Evolutionary conservation across 2,797 vertebrate species (phyloP), one percentile per base, ranked within the genome.

Genomic region (Sebastolobus alascanus): DNA sequence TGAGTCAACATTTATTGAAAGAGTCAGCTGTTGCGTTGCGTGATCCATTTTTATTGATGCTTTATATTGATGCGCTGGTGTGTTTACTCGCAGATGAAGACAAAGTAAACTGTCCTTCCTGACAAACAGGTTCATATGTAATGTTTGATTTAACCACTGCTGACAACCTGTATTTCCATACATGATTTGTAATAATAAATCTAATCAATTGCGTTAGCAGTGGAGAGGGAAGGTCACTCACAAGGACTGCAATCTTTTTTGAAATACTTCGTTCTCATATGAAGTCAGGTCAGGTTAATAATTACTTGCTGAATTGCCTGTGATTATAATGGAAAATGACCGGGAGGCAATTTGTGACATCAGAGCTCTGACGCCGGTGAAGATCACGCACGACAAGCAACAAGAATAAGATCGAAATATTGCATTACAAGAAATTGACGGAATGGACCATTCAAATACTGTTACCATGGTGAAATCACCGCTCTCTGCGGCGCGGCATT

Each of bases 381-480:
- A 77, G 86, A 82, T 78, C 33, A 40, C 20, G 9, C 61, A 84
- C 58, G 64, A 60, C 67, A 60, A 61, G 84, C 76, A 74, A 70
- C 67, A 70, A 79, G 68, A 83, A 46, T 76, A 71, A 91, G 85
- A 88, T 70, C 84, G 77, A 91, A 81, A 88, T 70, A 76, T 67
- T 83, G 74, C 50, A 77, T 76, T 61, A 68, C 75, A 65, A 87
- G 61, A 86, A 87, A 85, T 79, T 82, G 80, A 82, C 85, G 67
- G 69, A 88, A 82, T 52, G 43, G 77, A 64, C 81, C 60, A 68
- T 89, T 86, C 65, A 84, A 84, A 87, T 76, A 82, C 71, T 35
- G 91, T 94, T 89, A 73, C 94, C 89, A 93, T 92, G 87, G 87
- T 33, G 85, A 94, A 88, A n/a, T 78, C 80, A 80, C 35, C 37